Base-by-base conservation (phyloP, 2,113 vertebrate genomes). In the Centrocercus urophasianus region DNA sequence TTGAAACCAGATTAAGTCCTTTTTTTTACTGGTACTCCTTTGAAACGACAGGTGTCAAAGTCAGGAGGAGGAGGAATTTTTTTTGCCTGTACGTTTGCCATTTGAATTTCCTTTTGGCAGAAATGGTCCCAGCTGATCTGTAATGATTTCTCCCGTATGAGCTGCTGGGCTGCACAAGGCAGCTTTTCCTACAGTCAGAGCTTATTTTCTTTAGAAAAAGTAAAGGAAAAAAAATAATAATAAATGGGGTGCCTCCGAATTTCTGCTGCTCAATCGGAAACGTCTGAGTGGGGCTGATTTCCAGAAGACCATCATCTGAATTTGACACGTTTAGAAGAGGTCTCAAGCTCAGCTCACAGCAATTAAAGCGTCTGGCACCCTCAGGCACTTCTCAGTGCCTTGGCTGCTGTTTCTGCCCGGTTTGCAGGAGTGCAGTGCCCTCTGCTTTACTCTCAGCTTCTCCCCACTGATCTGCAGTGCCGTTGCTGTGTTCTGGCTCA, bases 11-110 rank as follows among this genome's bases (percentile, higher is more conserved):
- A 38, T 54, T 19, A 27, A 85, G 24, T 6, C 32, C 27, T 16
- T 22, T 10, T 65, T 32, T 69, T 42, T 66, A 40, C 38, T 60
- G 61, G 1, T 25, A 22, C 27, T 54, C 25, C 47, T 63, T 13
- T 43, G 43, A 56, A 89, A 56, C 16, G 81, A 40, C 38, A 74
- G 42, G 50, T 86, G 64, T 64, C 66, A 80, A 71, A 69, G 74
- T n/a, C 54, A 14, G 2, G 4, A 12, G 28, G 69, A 73, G 8
- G 0, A 0, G 36, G 36, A 1, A 73, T 67, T 28, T 40, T 60
- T 40, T 40, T 64, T 64, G 13, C 64, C 56, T 1, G 1, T 16
- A 40, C 8, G 15, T 83, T 87, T 79, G 38, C n/a, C 13, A 20
- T 63, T 66, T 82, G 47, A 77, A 27, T 67, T 54, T 52, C 7